These are phyloP conservation scores for Grantiella picta DNA, from an alignment of 2,113 vertebrate genomes.

Conservation along the genomic window DNA sequence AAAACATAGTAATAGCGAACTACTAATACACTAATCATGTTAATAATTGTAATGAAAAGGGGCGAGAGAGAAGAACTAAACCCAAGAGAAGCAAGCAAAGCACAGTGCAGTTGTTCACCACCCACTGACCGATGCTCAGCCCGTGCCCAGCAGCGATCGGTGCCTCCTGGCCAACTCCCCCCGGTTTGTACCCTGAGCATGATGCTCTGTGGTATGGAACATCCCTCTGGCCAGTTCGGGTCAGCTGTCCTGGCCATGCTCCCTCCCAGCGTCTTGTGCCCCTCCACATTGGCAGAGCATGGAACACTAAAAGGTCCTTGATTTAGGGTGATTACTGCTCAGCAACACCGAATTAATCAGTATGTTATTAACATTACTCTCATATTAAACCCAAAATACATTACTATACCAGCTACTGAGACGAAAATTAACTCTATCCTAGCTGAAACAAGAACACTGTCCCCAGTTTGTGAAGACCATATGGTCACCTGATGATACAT, in stretches of 20 bases:
- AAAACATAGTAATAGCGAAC: not conserved
- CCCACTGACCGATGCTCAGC: not conserved
- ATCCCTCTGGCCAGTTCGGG: not conserved
- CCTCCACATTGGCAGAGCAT: not conserved
- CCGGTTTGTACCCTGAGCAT: not conserved
- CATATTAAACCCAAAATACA: not conserved
- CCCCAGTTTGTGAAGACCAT: not conserved
- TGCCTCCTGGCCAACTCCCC: not conserved
- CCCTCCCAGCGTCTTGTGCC: accelerated
- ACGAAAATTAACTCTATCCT: not conserved
- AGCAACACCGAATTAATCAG: not conserved
- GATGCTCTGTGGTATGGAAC: not conserved
- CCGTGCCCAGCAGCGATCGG: not conserved
- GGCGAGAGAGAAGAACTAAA: not conserved
- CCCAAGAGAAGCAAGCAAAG: not conserved
- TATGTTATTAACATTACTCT: not conserved
- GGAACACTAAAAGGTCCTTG: not conserved
- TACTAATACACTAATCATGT: not conserved
- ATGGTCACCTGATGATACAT: accelerated
- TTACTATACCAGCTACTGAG: not conserved
- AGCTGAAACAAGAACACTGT: not conserved
- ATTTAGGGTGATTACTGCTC: not conserved
- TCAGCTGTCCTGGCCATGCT: not conserved
- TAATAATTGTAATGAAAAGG: not conserved
- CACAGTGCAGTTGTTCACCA: not conserved